Percentiles rank a stretch among this genome's conserved stretches.
phyloP scores from a whole-genome alignment of 1,140 invertebrate genomes.

The Helicorthomorpha holstii region DNA sequence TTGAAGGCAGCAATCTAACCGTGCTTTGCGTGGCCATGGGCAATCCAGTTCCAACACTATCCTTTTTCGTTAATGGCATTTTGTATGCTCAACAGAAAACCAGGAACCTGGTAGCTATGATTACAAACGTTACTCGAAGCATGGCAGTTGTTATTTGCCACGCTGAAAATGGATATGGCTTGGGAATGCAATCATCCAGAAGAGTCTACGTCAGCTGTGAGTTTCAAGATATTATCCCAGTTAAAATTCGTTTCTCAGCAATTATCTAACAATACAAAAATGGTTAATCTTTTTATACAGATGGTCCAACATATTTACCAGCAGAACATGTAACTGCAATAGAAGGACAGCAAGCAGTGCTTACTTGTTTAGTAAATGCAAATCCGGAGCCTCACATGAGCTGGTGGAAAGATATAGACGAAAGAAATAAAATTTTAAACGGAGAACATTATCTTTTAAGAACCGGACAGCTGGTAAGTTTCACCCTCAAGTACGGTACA shows the following conservation, averaged over 20 bases:
- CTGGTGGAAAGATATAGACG: slow-evolving; percentile 54
- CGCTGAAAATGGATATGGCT: slow-evolving; percentile 66
- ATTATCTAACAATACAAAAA: not conserved
- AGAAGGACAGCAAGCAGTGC: slow-evolving; percentile 45
- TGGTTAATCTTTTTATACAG: slow-evolving; percentile 23
- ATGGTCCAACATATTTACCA: slow-evolving; percentile 51
- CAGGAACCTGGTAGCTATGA: slow-evolving; percentile 58
- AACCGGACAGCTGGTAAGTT: slow-evolving; percentile 33
- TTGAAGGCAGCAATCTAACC: slow-evolving; percentile 66
- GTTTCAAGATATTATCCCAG: slow-evolving; percentile 19
- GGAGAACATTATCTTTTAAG: slow-evolving; percentile 51
- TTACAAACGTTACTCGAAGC: slow-evolving; percentile 58
- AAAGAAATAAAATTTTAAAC: slow-evolving; percentile 47
- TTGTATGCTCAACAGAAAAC: slow-evolving; percentile 41
- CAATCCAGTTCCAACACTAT: slow-evolving; percentile 61
- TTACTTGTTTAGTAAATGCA: slow-evolving; percentile 56
- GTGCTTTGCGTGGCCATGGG: slow-evolving; percentile 64
- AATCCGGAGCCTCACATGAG: slow-evolving; percentile 56
- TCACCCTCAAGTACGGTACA: not conserved
- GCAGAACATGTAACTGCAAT: slow-evolving; percentile 52
- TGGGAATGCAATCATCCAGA: slow-evolving; percentile 57
- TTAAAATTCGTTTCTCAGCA: slow-evolving; percentile 6
- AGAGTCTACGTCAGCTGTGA: slow-evolving; percentile 60
- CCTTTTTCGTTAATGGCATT: slow-evolving; percentile 52
- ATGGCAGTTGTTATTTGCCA: slow-evolving; percentile 69